phyloP scores from a whole-genome alignment of 2,888 invertebrate genomes.

The Seira ritae region DNA sequence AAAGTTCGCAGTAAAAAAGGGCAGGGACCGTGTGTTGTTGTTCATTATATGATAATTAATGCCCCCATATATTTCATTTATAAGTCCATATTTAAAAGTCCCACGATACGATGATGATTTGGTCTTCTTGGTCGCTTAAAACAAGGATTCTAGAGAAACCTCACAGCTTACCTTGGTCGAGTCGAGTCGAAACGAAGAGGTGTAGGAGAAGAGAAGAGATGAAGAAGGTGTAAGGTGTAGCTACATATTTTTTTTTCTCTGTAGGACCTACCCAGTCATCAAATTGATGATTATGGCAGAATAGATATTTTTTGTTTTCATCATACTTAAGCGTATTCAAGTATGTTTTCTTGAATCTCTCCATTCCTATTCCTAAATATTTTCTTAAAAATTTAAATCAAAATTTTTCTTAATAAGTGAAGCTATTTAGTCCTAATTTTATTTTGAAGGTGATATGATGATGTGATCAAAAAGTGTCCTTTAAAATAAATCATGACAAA shows the following conservation, averaged over 20 bases:
- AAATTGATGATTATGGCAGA: not conserved
- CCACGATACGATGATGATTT: conserved; percentile 35
- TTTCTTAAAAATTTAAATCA: no score
- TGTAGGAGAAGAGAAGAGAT: conserved; percentile 15
- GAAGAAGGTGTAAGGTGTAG: conserved; percentile 10
- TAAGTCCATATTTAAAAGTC: conserved; percentile 56
- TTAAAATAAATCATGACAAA: no score
- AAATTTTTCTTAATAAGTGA: no score
- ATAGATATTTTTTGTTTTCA: not conserved
- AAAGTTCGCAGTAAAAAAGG: conserved; percentile 46
- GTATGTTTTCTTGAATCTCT: no score
- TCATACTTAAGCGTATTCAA: not conserved
- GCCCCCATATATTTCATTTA: conserved; percentile 61
- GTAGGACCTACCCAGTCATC: conserved; percentile 8
- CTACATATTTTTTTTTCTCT: not conserved
- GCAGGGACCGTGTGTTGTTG: conserved; percentile 55
- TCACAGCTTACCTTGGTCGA: no score
- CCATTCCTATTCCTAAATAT: no score
- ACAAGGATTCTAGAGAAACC: not conserved
- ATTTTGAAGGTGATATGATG: no score
- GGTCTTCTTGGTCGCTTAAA: not conserved
- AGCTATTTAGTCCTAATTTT: no score
- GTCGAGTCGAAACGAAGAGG: not conserved
- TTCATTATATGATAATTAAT: conserved; percentile 66
- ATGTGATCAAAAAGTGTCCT: no score